Percentiles rank a stretch among this genome's conserved stretches.
Evolutionary conservation across 2,113 vertebrate genomes (phyloP).

Genomic region (Tachycineta bicolor): DNA sequence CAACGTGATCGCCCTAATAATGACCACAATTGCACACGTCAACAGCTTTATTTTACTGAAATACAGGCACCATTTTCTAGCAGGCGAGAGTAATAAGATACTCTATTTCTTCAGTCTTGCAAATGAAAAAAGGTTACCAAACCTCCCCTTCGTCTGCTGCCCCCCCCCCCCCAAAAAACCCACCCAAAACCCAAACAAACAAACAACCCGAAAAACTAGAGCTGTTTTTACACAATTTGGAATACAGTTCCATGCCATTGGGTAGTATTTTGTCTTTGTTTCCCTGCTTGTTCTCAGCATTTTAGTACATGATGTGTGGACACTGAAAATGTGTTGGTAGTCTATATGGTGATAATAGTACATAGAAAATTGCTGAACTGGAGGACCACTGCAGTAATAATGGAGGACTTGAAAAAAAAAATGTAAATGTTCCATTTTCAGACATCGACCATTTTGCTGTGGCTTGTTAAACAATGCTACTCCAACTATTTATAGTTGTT

Average conservation of each 20-base stretch:
- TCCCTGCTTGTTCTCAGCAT: background rate
- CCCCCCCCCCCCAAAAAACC: too few species aligned
- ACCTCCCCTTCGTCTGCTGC: background rate
- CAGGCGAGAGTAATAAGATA: constrained; percentile 55
- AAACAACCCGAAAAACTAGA: background rate
- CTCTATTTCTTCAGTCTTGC: constrained; percentile 11
- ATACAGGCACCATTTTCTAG: constrained; percentile 78
- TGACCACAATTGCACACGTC: constrained; percentile 69
- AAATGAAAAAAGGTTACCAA: constrained; percentile 15
- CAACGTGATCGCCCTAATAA: constrained; percentile 81
- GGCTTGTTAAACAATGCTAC: constrained; percentile 61
- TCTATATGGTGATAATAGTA: background rate
- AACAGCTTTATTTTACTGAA: constrained; percentile 72
- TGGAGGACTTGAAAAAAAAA: constrained; percentile 32
- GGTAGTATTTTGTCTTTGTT: constrained; percentile 46
- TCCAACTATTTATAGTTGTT: constrained; percentile 61
- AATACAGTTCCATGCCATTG: background rate
- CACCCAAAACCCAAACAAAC: too few species aligned
- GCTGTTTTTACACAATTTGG: constrained; percentile 11
- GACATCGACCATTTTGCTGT: constrained; percentile 55
- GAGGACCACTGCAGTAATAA: constrained; percentile 41
- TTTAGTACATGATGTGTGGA: background rate
- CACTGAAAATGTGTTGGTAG: background rate
- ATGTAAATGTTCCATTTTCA: constrained; percentile 26
- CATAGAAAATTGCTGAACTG: constrained; percentile 34